Conservation (phyloP, 1,140 invertebrate genomes). For the Arctopsyche grandis region DNA sequence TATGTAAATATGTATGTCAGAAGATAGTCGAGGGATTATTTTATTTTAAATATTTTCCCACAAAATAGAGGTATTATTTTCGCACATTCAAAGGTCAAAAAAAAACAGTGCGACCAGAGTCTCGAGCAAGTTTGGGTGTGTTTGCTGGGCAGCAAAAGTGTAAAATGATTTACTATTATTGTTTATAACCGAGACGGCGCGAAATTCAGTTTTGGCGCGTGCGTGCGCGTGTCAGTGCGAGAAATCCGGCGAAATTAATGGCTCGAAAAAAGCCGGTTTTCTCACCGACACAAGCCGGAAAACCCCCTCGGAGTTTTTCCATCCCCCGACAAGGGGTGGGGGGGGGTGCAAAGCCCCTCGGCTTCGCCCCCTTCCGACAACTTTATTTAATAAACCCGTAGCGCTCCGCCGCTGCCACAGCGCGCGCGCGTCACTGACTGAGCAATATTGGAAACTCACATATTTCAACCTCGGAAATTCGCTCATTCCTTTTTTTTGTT, state of each 20-base stretch:
- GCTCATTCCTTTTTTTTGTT: constrained; percentile 36
- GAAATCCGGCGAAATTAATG: constrained; percentile 25
- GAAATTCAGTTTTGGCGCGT: constrained; percentile 22
- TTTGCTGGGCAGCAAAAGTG: background rate
- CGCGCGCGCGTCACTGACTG: constrained; percentile 23
- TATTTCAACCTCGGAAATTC: constrained; percentile 48
- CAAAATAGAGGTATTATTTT: background rate
- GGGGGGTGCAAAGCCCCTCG: background rate
- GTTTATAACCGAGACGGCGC: constrained; percentile 3
- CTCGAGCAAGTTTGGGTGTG: background rate
- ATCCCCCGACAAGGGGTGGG: background rate
- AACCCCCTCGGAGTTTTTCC: background rate
- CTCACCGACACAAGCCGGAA: constrained; percentile 6
- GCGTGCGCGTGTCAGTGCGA: constrained; percentile 20
- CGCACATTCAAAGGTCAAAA: background rate
- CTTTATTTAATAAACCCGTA: constrained; percentile 47
- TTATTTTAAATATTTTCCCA: no score
- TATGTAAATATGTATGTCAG: no score
- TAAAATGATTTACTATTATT: constrained; percentile 23
- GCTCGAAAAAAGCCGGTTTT: constrained; percentile 23
- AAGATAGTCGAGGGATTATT: no score
- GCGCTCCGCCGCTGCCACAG: background rate
- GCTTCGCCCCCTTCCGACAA: constrained; percentile 21
- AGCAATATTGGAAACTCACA: constrained; percentile 49
- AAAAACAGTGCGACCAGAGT: no score